Evolutionary conservation across 2,797 vertebrate genomes (phyloP), one percentile per base, ranked within the genome.

Genomic region (Lacerta bilineata): DNA sequence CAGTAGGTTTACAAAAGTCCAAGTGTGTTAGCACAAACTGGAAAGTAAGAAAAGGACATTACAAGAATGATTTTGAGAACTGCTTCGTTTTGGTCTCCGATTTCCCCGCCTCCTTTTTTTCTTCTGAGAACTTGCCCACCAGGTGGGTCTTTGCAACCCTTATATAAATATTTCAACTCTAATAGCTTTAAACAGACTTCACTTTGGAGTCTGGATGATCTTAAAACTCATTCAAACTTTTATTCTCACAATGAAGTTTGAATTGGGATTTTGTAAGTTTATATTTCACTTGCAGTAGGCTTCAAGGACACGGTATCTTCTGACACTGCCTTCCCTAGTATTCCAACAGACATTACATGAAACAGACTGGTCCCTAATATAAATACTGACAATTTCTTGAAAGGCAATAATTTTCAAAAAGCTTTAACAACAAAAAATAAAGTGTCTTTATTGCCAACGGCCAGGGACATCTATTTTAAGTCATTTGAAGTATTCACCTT

Each of bases 161-260:
- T 88, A 78, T 3, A 33, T 91, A 95, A 93, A 79, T 93, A 93
- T 69, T 92, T 91, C 91, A 93, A 41, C n/a, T 18, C 10, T 87
- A 93, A 93, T 25, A 95, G 69, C 92, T 91, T 89, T 68, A 92
- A 85, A 80, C 66, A 84, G 83, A 91, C 36, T 84, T 94, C 91
- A 88, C 33, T n/a, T 90, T 91, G 43, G 89, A 93, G 92, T 83
- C 82, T 64, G 36, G 59, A 83, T 74, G 39, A 81, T 91, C 86
- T 90, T 90, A 93, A 93, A 93, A 92, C 36, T 92, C 85, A 91
- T 91, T 91, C 85, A 89, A 91, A 92, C 79, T 91, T 91, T 91
- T 55, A 64, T 55, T 69, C 71, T 92, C 20, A 25, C 77, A 92
- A 91, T 91, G 90, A 92, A 93, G 66, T 59, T 59, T 91, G 68